phyloP scores from a whole-genome alignment of 1,140 invertebrate species.

The Aphelinus certus region DNA sequence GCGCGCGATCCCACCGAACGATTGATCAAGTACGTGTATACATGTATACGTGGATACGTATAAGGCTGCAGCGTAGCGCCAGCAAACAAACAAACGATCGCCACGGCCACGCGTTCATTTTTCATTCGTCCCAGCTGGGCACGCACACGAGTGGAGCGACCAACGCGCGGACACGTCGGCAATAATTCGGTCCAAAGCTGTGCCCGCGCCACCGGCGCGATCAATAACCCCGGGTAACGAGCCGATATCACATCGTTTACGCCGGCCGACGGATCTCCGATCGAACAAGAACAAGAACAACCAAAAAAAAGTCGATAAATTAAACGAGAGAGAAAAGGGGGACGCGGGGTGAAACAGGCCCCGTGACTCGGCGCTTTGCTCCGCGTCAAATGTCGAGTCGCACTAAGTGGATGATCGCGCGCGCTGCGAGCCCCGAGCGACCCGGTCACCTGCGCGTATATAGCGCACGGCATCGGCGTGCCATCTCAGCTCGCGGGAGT shows the following conservation, averaged over 20 bases:
- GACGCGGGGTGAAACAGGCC: neutral
- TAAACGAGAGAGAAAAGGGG: neutral
- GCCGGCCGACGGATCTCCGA: too few relatives aligned
- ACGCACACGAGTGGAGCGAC: neutral
- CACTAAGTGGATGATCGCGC: too few relatives aligned
- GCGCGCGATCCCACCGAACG: neutral
- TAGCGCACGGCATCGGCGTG: too few relatives aligned
- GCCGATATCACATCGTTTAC: slow-evolving; percentile 16
- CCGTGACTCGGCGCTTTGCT: too few relatives aligned
- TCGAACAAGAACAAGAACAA: too few relatives aligned
- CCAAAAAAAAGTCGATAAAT: too few relatives aligned
- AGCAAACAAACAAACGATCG: too few relatives aligned
- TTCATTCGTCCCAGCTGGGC: slow-evolving; percentile 20
- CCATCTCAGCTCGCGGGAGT: too few relatives aligned
- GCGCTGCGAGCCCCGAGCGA: too few relatives aligned
- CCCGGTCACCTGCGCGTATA: too few relatives aligned
- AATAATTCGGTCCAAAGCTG: neutral
- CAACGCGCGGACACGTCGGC: too few relatives aligned
- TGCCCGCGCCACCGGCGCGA: slow-evolving; percentile 12
- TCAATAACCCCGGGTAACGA: slow-evolving; percentile 38
- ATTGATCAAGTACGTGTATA: slow-evolving; percentile 11
- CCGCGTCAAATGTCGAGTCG: too few relatives aligned
- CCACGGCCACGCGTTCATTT: slow-evolving; percentile 10
- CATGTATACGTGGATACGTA: neutral
- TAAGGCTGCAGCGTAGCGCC: neutral